These are phyloP conservation scores for Drosophila aff. DNA, from an alignment of 1,140 invertebrate genomes.

Conservation along the genomic window DNA sequence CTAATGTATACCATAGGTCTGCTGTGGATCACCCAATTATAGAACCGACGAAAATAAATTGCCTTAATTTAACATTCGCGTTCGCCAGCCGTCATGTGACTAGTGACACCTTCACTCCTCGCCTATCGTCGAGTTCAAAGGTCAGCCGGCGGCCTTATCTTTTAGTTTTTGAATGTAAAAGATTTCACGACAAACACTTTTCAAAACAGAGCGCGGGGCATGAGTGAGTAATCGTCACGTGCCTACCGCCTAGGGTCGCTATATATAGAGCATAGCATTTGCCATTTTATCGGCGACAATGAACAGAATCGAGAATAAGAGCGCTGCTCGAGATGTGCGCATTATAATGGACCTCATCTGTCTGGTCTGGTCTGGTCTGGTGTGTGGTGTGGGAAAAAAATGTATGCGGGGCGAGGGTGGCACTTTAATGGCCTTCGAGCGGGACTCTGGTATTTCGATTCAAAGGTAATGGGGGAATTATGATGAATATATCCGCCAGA, in stretches of 20 bases:
- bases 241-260: slow-evolving; percentile 49
- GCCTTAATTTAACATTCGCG: slow-evolving; percentile 43
- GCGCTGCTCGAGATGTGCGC: slow-evolving; percentile 43
- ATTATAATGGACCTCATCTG: slow-evolving; percentile 34
- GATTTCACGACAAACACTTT: slow-evolving; percentile 19
- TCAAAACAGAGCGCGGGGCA: slow-evolving; percentile 10
- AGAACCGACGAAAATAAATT: slow-evolving; percentile 43
- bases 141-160: slow-evolving; percentile 25
- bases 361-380: slow-evolving; percentile 12
- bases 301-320: slow-evolving; percentile 19
- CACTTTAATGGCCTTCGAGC: slow-evolving; percentile 19
- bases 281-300: slow-evolving; percentile 51
- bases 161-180: slow-evolving; percentile 26
- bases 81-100: slow-evolving; percentile 45
- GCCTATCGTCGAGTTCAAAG: slow-evolving; percentile 29
- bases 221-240: slow-evolving; percentile 76
- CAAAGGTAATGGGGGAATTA: slow-evolving; percentile 5
- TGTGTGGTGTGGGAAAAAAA: slow-evolving; percentile 11
- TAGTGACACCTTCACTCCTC: slow-evolving; percentile 28
- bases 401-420: slow-evolving; percentile 22
- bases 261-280: slow-evolving; percentile 61
- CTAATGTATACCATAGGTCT: slow-evolving; percentile 1
- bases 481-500: background rate
- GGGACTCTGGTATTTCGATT: slow-evolving; percentile 15
- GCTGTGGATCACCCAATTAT: slow-evolving; percentile 38